Evolutionary conservation across 2,888 invertebrate species (phyloP).

Genomic region (Eueremaeus valkanovi): DNA sequence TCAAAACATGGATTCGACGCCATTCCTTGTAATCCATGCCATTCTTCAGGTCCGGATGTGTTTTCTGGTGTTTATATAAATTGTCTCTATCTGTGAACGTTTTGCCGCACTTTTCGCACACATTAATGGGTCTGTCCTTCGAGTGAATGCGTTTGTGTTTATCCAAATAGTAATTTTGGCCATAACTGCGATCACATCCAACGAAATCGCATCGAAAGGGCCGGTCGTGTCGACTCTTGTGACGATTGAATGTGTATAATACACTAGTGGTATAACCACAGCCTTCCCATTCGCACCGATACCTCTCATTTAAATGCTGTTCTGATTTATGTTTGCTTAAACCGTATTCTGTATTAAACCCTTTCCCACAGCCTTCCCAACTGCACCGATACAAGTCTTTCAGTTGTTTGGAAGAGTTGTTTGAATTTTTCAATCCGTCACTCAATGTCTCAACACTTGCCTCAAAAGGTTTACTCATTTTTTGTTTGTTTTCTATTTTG

Average conservation of each 20-base stretch:
- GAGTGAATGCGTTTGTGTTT: neutral
- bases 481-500: too few species aligned
- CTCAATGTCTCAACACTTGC: too few species aligned
- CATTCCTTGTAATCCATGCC: neutral
- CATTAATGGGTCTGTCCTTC: neutral
- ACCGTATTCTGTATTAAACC: neutral
- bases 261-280: neutral
- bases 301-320: neutral
- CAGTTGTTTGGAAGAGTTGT: too few species aligned
- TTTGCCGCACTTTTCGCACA: neutral
- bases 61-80: neutral
- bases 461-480: too few species aligned
- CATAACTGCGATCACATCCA: neutral
- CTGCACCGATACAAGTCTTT: too few species aligned
- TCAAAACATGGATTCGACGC: too few species aligned
- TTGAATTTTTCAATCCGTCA: too few species aligned
- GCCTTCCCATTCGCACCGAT: neutral
- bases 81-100: neutral
- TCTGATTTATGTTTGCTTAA: neutral
- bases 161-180: neutral
- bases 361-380: too few species aligned
- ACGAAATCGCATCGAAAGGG: neutral
- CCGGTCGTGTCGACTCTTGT: neutral
- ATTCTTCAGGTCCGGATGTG: neutral
- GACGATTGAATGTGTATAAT: too few species aligned